Evolutionary conservation across 1,140 invertebrate genomes (phyloP).

Genomic region (Micrasema longulum): DNA sequence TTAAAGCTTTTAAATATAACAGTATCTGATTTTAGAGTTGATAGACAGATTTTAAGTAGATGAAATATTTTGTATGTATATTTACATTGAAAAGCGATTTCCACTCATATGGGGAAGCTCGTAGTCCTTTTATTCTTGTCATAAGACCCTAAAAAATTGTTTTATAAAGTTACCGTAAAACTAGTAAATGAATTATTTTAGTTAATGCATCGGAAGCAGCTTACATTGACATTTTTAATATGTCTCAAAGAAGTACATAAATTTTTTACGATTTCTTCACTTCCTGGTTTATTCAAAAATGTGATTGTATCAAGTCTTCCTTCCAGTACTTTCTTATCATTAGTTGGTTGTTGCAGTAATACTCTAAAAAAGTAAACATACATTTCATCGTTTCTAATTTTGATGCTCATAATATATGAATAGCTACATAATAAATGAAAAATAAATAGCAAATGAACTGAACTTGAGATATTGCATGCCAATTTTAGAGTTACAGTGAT

Average conservation of each 20-base stretch:
- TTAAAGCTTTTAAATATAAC: too few species aligned
- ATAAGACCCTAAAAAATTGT: slow-evolving; percentile 68
- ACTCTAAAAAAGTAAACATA: too few species aligned
- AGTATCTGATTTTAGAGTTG: too few species aligned
- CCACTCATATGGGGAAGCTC: slow-evolving; percentile 76
- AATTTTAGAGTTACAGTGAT: slow-evolving; percentile 76
- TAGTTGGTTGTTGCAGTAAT: slow-evolving; percentile 73
- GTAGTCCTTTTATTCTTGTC: slow-evolving; percentile 71
- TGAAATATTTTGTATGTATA: too few species aligned
- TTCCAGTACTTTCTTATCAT: slow-evolving; percentile 67
- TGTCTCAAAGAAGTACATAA: slow-evolving; percentile 71
- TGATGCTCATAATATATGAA: background rate
- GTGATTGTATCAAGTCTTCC: slow-evolving; percentile 72
- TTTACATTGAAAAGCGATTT: slow-evolving; percentile 73
- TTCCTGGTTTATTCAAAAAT: slow-evolving; percentile 70
- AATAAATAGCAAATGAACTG: too few species aligned
- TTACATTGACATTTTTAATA: slow-evolving; percentile 70
- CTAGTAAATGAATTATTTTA: too few species aligned
- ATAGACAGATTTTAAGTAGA: too few species aligned
- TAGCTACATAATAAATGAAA: too few species aligned
- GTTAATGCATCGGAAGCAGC: slow-evolving; percentile 49
- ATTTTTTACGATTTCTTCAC: slow-evolving; percentile 70
- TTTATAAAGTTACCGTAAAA: too few species aligned
- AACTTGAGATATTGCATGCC: slow-evolving; percentile 70
- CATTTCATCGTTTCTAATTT: too few species aligned